phyloP scores from a whole-genome alignment of 2,888 invertebrate species.

The Antitype chi region DNA sequence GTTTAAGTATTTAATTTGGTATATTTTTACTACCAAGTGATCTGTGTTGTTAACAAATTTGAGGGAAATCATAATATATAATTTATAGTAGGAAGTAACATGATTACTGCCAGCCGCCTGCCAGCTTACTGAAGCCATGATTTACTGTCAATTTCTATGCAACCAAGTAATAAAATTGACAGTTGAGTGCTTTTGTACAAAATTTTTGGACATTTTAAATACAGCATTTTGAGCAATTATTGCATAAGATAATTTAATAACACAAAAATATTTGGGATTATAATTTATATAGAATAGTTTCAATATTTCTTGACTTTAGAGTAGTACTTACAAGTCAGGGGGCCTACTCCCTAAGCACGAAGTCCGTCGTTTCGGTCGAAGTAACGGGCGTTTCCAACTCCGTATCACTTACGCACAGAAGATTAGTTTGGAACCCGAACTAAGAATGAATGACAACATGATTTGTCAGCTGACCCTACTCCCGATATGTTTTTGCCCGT shows the following conservation, averaged over 20 bases:
- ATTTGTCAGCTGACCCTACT: too few species aligned
- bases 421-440: too few species aligned
- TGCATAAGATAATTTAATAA: neutral
- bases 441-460: too few species aligned
- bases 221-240: constrained; percentile 11
- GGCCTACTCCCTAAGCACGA: too few species aligned
- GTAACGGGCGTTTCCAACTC: too few species aligned
- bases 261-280: constrained; percentile 1
- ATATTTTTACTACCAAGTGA: constrained; percentile 32
- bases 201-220: neutral
- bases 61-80: neutral
- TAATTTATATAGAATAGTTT: neutral
- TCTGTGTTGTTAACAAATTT: neutral
- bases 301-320: neutral
- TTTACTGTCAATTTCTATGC: neutral
- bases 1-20: constrained; percentile 37
- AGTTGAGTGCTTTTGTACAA: neutral
- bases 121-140: too few species aligned
- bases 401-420: too few species aligned
- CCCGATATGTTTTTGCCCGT: too few species aligned
- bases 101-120: too few species aligned
- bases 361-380: too few species aligned
- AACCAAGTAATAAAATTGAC: neutral
- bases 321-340: neutral
- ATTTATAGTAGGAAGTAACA: neutral